phyloP scores from a whole-genome alignment of 2,113 vertebrate species.

The Laticauda laticaudata region DNA sequence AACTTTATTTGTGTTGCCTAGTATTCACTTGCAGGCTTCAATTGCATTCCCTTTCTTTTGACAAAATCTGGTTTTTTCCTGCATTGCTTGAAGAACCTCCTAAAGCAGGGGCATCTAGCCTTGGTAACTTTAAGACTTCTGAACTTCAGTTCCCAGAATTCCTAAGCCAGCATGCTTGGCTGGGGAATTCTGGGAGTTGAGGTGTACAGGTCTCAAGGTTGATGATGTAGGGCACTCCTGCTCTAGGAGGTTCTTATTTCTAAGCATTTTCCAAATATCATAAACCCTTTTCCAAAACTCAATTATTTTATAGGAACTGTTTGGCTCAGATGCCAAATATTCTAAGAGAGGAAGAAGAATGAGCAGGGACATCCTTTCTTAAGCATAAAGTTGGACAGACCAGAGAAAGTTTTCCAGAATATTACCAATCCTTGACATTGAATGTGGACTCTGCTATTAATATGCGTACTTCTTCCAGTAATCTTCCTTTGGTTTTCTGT shows the following conservation, averaged over 20 bases:
- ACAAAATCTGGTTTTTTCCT: background rate
- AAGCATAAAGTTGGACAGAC: background rate
- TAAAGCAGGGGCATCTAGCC: background rate
- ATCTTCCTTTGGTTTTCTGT: background rate
- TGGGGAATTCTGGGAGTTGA: background rate
- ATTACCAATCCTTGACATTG: background rate
- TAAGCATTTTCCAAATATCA: background rate
- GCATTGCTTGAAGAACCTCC: background rate
- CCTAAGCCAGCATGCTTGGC: background rate
- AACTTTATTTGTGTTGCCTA: slow-evolving; percentile 11
- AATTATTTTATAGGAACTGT: background rate
- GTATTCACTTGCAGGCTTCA: background rate
- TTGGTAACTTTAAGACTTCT: background rate
- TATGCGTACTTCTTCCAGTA: background rate
- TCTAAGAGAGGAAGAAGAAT: background rate
- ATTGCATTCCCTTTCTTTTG: background rate
- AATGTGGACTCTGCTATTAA: background rate
- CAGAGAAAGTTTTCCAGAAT: background rate
- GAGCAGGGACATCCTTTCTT: background rate
- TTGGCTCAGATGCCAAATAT: background rate
- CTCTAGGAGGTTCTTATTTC: background rate
- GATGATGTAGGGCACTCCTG: background rate
- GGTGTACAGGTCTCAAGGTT: background rate
- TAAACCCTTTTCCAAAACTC: background rate
- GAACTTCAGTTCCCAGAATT: background rate